Conservation (phyloP, 2,888 invertebrate species). For the Lasioglossum marginatum region DNA sequence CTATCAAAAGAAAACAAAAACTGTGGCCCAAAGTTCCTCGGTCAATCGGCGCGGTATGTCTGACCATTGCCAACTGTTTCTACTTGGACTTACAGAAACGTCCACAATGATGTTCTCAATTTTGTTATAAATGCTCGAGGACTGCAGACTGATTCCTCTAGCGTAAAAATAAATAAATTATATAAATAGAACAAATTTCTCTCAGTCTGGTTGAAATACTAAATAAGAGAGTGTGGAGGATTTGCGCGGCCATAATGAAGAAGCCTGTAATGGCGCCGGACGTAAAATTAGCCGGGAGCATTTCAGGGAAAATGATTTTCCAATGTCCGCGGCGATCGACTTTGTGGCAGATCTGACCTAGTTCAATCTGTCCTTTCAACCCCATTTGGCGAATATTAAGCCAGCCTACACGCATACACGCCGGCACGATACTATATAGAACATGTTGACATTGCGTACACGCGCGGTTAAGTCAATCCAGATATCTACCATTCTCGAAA, state of each 20-base stretch:
- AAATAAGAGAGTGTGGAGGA: not conserved
- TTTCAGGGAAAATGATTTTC: constrained; percentile 48
- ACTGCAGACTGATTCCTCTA: too few relatives aligned
- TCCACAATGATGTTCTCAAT: too few relatives aligned
- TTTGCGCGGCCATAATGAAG: not conserved
- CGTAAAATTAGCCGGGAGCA: constrained; percentile 19
- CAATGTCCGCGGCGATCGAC: constrained; percentile 43
- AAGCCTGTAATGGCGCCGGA: constrained; percentile 4
- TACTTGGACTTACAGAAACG: not conserved
- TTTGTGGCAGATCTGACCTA: constrained; percentile 55
- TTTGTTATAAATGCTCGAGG: too few relatives aligned
- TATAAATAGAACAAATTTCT: too few relatives aligned
- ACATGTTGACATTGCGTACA: constrained; percentile 64
- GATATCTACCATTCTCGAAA: constrained; percentile 62
- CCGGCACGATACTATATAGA: constrained; percentile 45
- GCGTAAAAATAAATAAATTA: too few relatives aligned
- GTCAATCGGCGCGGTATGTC: not conserved
- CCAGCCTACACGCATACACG: constrained; percentile 50
- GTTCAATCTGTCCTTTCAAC: constrained; percentile 46
- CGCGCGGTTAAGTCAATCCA: constrained; percentile 66
- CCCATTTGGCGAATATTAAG: constrained; percentile 63
- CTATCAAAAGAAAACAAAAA: not conserved
- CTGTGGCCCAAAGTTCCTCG: not conserved
- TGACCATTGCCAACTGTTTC: not conserved
- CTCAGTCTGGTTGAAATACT: not conserved